phyloP scores from a whole-genome alignment of 2,797 vertebrate species.

The Micrastur ruficollis region DNA sequence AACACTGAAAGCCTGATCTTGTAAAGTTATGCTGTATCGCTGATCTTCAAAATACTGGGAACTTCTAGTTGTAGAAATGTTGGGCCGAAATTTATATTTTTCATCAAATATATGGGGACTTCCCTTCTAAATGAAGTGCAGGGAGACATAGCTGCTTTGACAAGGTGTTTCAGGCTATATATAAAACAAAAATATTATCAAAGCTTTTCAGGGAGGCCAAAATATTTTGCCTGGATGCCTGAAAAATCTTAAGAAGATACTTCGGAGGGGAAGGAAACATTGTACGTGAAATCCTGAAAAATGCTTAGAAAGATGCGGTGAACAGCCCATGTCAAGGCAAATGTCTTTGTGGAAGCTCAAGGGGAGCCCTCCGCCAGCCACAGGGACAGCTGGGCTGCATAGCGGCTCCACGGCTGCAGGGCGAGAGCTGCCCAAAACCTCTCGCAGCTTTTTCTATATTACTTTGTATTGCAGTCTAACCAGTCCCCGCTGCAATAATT shows the following conservation, averaged over 20 bases:
- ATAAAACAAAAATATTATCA: neutral
- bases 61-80: neutral
- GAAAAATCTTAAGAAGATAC: neutral
- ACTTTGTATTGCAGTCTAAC: neutral
- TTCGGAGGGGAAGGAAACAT: neutral
- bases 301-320: neutral
- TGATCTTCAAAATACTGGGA: neutral
- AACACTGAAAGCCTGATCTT: neutral
- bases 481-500: neutral
- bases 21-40: neutral
- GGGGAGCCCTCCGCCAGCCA: neutral
- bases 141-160: neutral
- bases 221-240: neutral
- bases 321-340: neutral
- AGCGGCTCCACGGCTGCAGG: neutral
- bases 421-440: neutral
- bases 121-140: neutral
- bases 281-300: neutral
- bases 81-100: neutral
- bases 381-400: neutral
- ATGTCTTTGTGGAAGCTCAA: neutral
- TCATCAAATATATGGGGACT: neutral
- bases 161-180: neutral
- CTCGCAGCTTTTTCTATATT: neutral
- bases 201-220: neutral